These are phyloP conservation scores for Bicyclus anynana DNA, from an alignment of 1,140 invertebrate genomes.

Conservation along the genomic window DNA sequence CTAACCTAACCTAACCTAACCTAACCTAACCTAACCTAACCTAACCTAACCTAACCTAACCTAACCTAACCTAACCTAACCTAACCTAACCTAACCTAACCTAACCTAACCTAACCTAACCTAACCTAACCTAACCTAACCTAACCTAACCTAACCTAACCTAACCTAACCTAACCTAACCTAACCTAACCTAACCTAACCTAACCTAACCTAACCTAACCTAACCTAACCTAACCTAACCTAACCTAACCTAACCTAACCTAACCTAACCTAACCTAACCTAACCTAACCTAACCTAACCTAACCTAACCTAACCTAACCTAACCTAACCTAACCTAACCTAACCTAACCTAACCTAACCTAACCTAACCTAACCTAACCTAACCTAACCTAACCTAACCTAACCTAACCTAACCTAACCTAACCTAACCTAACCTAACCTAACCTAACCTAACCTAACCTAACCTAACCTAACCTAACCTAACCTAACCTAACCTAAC, in stretches of 20 bases:
- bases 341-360: not conserved
- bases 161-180: not conserved
- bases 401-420: constrained; percentile 11
- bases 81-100: no score
- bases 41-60: no score
- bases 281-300: no score
- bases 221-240: no score
- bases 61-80: no score
- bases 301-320: no score
- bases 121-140: no score
- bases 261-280: no score
- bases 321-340: not conserved
- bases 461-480: not conserved
- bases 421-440: constrained; percentile 11
- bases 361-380: not conserved
- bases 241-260: no score
- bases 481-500: not conserved
- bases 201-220: not conserved
- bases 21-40: not conserved
- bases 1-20: no score
- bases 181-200: not conserved
- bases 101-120: no score
- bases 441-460: constrained; percentile 6
- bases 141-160: no score
- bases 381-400: constrained; percentile 10